Evolutionary conservation across 2,797 vertebrate genomes (phyloP).

Genomic region (Microhierax caerulescens): DNA sequence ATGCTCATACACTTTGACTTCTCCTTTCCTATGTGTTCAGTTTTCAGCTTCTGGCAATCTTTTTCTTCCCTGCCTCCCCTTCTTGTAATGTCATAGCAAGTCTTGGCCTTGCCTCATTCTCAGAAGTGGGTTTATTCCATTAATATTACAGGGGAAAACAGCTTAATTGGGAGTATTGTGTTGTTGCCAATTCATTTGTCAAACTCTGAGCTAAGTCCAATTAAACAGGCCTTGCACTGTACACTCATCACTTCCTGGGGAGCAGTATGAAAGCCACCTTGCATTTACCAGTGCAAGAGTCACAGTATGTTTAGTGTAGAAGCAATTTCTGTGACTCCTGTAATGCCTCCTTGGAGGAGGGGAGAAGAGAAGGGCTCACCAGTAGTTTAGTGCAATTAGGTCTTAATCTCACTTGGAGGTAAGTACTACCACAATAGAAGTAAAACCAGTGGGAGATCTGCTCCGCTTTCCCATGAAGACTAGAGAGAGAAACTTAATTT

Average conservation of each 20-base stretch:
- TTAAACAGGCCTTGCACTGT: constrained; percentile 20
- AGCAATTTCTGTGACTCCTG: background rate
- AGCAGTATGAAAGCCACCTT: background rate
- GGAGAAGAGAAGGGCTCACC: background rate
- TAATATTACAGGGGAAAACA: constrained; percentile 48
- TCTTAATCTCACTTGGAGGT: background rate
- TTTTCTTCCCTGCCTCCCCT: constrained; percentile 20
- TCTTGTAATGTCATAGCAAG: constrained; percentile 46
- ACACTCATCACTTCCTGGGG: background rate
- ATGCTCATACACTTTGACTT: constrained; percentile 60
- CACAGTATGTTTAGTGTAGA: background rate
- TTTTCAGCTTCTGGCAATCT: constrained; percentile 49
- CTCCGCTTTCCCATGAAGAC: background rate
- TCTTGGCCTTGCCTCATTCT: constrained; percentile 35
- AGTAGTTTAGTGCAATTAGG: background rate
- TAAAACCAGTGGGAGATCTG: background rate
- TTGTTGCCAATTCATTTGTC: constrained; percentile 22
- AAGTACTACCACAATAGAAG: background rate
- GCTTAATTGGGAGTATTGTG: constrained; percentile 24
- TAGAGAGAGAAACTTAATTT: background rate
- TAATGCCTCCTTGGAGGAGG: background rate
- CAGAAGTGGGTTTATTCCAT: constrained; percentile 42
- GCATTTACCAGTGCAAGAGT: background rate
- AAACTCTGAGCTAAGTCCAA: constrained; percentile 51
- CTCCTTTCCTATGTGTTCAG: constrained; percentile 36